Conservation (phyloP, 2,888 invertebrate genomes). For the Sinhomidia bicolor region DNA sequence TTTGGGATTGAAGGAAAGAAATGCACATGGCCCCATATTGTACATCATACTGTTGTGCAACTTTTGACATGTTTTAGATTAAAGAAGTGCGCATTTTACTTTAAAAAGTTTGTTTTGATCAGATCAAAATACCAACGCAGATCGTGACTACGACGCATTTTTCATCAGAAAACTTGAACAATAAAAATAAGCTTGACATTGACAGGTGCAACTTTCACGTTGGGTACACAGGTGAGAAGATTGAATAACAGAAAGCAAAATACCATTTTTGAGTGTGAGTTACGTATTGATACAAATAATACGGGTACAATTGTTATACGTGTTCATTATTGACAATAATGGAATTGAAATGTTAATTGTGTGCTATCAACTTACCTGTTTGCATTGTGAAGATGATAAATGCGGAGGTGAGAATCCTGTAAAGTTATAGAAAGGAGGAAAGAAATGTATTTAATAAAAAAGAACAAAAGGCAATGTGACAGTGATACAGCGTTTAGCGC, state of each 20-base stretch:
- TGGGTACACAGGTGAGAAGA: no score
- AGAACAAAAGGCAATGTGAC: neutral
- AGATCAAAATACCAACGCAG: neutral
- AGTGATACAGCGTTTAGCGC: no score
- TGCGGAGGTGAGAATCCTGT: conserved; percentile 80
- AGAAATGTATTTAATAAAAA: neutral
- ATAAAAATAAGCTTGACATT: neutral
- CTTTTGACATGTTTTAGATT: neutral
- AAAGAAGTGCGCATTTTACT: no score
- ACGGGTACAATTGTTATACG: no score
- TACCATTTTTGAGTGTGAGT: no score
- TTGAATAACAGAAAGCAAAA: no score
- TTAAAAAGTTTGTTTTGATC: no score
- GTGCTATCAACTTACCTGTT: conserved; percentile 80
- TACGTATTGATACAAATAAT: no score
- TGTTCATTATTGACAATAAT: no score
- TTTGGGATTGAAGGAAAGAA: neutral
- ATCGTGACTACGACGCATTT: neutral
- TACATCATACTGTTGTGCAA: neutral
- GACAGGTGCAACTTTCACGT: neutral
- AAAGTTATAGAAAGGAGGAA: neutral
- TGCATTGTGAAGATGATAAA: conserved; percentile 82
- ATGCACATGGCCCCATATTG: neutral
- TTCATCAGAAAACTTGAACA: neutral
- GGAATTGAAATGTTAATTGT: neutral